phyloP scores from a whole-genome alignment of 92 coral and sea anemone species.

The Porites divaricata region DNA sequence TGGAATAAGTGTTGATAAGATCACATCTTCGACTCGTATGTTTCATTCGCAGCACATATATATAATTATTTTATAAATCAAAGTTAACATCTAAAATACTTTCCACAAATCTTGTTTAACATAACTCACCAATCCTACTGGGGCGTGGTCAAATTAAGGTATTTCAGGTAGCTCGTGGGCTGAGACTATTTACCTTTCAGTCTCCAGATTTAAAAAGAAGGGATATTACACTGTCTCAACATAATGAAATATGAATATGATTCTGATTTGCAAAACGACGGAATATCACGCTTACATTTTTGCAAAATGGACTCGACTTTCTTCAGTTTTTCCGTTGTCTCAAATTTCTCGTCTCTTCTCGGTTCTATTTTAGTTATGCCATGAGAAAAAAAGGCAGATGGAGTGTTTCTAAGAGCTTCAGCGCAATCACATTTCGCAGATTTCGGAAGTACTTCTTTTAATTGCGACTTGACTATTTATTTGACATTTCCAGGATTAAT shows the following conservation, averaged over 20 bases:
- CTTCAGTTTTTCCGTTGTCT: not conserved
- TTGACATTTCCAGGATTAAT: conserved; percentile 21
- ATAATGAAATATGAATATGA: not conserved
- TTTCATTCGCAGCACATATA: no score
- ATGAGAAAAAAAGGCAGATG: not conserved
- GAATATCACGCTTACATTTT: not conserved
- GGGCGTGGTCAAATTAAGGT: not conserved
- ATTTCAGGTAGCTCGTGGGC: not conserved
- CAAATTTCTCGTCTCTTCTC: not conserved
- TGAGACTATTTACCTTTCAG: conserved; percentile 12
- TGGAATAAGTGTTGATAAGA: no score
- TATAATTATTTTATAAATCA: no score
- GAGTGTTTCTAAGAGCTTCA: not conserved
- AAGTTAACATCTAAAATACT: not conserved
- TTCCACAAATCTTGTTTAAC: conserved; percentile 3
- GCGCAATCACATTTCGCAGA: not conserved
- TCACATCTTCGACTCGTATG: no score
- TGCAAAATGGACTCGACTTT: not conserved
- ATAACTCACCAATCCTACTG: not conserved
- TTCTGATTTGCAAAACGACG: not conserved
- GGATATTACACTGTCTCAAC: not conserved
- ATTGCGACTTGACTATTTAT: conserved; percentile 7
- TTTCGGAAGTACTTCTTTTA: not conserved
- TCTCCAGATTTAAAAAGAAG: conserved; percentile 2
- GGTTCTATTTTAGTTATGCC: not conserved